phyloP scores from a whole-genome alignment of 2,113 vertebrate species.

The Cisticola juncidis region DNA sequence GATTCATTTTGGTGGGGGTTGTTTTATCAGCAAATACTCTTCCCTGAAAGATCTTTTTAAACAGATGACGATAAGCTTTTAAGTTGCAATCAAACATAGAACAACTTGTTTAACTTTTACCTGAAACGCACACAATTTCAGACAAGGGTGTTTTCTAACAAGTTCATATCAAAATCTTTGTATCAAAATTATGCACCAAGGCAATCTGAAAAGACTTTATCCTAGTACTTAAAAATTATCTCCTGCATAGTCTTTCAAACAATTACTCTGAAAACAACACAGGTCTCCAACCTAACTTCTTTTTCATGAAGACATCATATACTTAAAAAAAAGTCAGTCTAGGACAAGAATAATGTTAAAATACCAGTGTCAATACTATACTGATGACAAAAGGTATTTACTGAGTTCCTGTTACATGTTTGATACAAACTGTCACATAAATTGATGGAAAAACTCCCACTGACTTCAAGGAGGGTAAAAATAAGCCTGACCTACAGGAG shows the following conservation, averaged over 20 bases:
- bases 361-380: background rate
- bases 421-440: background rate
- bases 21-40: background rate
- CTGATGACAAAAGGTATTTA: background rate
- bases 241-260: constrained; percentile 29
- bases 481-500: background rate
- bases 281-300: background rate
- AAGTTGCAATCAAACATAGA: background rate
- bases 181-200: constrained; percentile 36
- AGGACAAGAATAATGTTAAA: background rate
- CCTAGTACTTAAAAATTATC: constrained; percentile 8
- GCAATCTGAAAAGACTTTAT: background rate
- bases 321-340: background rate
- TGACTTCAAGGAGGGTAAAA: background rate
- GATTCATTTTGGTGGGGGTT: background rate
- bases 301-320: background rate
- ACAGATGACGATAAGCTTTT: background rate
- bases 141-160: background rate
- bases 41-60: constrained; percentile 43
- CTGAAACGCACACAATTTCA: constrained; percentile 6
- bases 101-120: background rate
- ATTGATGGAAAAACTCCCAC: background rate
- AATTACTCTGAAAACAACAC: background rate
- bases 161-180: constrained; percentile 33
- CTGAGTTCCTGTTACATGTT: background rate